A percentile compares a stretch with the other conserved stretches of the same genome.
Conservation (phyloP, 2,113 vertebrate species). For the Parotia lawesii region DNA sequence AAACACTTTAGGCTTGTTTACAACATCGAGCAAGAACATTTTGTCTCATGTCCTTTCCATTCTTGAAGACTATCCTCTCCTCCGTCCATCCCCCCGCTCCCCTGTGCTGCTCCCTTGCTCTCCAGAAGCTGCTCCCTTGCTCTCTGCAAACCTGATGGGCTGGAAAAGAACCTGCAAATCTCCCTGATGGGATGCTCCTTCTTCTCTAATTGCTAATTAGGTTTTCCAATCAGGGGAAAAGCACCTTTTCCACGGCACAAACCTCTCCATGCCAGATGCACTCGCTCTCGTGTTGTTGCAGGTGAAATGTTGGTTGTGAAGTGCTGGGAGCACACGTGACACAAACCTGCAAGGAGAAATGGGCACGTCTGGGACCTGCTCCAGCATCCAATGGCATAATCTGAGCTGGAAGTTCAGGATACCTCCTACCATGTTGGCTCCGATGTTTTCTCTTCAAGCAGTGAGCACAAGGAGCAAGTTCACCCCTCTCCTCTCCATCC, state of each 20-base stretch:
- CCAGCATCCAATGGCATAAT: neutral
- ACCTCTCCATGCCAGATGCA: accelerated
- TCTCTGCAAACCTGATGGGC: neutral
- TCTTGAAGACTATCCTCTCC: conserved; percentile 40
- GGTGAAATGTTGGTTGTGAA: neutral
- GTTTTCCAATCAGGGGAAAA: neutral
- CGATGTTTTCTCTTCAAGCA: neutral
- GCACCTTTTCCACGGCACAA: neutral
- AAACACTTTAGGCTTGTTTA: conserved; percentile 72
- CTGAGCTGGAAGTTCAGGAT: neutral
- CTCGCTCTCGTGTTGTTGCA: accelerated
- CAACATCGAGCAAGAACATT: conserved; percentile 63
- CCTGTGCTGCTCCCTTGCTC: accelerated
- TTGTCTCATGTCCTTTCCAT: conserved; percentile 59
- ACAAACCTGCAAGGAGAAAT: neutral
- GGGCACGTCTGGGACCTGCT: neutral
- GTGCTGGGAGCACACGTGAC: neutral
- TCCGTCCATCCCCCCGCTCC: neutral
- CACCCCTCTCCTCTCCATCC: neutral
- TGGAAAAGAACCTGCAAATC: neutral
- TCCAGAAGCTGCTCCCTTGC: neutral
- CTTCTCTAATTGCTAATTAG: neutral
- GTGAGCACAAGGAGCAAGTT: neutral
- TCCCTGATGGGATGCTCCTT: neutral
- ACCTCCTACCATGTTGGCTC: neutral